These are phyloP conservation scores for Tursiops truncatus DNA, from an alignment of 2,113 vertebrate species.

Conservation along the genomic window DNA sequence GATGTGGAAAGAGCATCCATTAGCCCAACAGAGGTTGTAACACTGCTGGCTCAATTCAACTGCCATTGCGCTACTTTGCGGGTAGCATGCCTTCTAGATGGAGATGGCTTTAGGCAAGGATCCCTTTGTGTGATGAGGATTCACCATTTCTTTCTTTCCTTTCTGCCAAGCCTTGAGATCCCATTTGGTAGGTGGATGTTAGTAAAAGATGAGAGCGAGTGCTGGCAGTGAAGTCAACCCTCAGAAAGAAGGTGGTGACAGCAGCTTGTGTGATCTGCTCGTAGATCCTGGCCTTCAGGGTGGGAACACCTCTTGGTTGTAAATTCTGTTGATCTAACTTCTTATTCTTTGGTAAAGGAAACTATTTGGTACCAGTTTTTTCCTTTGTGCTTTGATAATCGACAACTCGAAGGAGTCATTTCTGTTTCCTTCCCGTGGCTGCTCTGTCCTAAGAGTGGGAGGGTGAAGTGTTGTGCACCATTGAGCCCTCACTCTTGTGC, in stretches of 20 bases:
- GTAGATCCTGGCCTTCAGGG: not conserved
- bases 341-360: not conserved
- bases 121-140: not conserved
- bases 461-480: not conserved
- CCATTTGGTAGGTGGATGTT: not conserved
- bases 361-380: not conserved
- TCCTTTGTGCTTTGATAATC: not conserved
- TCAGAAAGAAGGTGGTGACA: not conserved
- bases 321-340: not conserved
- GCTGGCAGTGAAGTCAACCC: not conserved
- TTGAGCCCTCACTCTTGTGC: not conserved
- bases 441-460: not conserved
- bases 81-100: not conserved
- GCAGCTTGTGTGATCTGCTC: not conserved
- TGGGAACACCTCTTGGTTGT: not conserved
- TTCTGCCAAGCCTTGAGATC: not conserved
- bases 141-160: not conserved
- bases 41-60: not conserved
- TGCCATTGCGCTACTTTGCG: not conserved
- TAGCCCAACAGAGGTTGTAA: fast-evolving
- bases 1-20: not conserved
- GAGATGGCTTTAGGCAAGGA: not conserved
- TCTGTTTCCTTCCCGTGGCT: not conserved
- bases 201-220: not conserved
- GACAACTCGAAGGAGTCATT: not conserved